A percentile compares a stretch with the other conserved stretches of the same genome.
Conservation (phyloP, 2,113 vertebrate genomes). For the Orientallactaga bullata region DNA sequence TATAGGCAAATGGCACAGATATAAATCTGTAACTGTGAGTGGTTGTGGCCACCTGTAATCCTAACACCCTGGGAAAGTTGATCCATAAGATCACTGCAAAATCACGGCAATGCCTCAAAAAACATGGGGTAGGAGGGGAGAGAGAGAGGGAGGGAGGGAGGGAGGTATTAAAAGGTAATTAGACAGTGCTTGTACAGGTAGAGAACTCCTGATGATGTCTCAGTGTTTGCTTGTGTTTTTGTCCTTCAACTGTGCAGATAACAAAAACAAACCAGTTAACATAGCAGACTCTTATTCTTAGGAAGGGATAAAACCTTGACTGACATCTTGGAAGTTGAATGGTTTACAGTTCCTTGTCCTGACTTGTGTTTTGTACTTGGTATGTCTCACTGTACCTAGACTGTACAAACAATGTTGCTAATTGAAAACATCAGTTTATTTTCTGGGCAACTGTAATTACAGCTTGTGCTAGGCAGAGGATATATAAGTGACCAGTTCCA, state of each 20-base stretch:
- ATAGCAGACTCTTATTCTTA: background rate
- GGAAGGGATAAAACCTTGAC: background rate
- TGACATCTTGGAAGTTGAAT: background rate
- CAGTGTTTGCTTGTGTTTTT: background rate
- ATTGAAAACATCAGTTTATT: background rate
- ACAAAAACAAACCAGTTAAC: background rate
- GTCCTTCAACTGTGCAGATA: background rate
- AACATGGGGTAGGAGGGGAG: background rate
- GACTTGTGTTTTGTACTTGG: slow-evolving; percentile 10
- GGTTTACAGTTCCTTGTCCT: background rate
- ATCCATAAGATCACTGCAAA: background rate
- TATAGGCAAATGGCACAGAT: background rate
- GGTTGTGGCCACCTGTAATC: background rate
- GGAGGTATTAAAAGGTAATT: no score
- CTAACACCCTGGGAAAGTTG: background rate
- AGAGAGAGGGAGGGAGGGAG: no score
- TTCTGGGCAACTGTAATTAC: slow-evolving; percentile 17
- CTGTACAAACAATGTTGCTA: background rate
- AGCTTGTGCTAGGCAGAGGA: background rate
- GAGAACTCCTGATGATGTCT: background rate
- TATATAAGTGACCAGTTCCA: background rate
- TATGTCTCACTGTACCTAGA: slow-evolving; percentile 21
- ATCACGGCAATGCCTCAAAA: background rate
- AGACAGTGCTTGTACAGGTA: background rate
- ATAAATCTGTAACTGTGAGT: background rate